Percentiles rank a stretch among this genome's conserved stretches.
phyloP scores from a whole-genome alignment of 2,888 invertebrate species.

The Petrolisthes manimaculis region DNA sequence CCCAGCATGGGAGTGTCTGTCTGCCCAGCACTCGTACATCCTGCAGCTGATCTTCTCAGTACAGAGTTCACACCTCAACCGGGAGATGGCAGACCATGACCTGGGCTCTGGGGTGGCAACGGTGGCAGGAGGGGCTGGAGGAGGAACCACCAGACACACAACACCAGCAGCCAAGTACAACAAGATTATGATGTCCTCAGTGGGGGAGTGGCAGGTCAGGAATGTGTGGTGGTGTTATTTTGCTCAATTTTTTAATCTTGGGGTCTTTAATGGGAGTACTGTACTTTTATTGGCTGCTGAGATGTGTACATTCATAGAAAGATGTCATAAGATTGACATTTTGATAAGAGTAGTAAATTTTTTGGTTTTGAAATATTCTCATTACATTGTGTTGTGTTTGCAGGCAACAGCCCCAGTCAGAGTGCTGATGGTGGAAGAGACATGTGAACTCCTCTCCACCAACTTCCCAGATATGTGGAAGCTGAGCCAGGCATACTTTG shows the following conservation, averaged over 20 bases:
- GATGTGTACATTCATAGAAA: neutral
- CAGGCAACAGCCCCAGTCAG: slow-evolving; percentile 75
- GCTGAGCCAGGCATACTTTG: slow-evolving; percentile 93
- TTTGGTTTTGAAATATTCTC: neutral
- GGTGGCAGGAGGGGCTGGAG: slow-evolving; percentile 19
- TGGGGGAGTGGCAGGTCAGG: slow-evolving; percentile 61
- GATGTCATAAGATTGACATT: neutral
- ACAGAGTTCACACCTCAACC: slow-evolving; percentile 69
- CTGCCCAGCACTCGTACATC: slow-evolving; percentile 85
- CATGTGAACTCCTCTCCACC: slow-evolving; percentile 81
- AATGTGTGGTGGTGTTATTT: too few relatives aligned
- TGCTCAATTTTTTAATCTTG: too few relatives aligned
- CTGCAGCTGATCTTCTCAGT: slow-evolving; percentile 78
- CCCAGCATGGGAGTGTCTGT: slow-evolving; percentile 96
- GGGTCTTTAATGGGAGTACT: too few relatives aligned
- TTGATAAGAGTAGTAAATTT: neutral
- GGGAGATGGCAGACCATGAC: slow-evolving; percentile 63
- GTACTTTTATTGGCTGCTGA: too few relatives aligned
- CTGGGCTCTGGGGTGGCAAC: slow-evolving; percentile 45
- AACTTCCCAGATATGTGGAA: slow-evolving; percentile 94
- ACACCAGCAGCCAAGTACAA: slow-evolving; percentile 65
- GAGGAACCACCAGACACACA: slow-evolving; percentile 31
- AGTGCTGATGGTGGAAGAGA: slow-evolving; percentile 83
- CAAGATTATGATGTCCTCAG: slow-evolving; percentile 63
- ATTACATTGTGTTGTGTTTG: neutral